A percentile compares a stretch with the other conserved stretches of the same genome.
Evolutionary conservation across 2,797 vertebrate species (phyloP).

Genomic region (Acipenser transmontanus): DNA sequence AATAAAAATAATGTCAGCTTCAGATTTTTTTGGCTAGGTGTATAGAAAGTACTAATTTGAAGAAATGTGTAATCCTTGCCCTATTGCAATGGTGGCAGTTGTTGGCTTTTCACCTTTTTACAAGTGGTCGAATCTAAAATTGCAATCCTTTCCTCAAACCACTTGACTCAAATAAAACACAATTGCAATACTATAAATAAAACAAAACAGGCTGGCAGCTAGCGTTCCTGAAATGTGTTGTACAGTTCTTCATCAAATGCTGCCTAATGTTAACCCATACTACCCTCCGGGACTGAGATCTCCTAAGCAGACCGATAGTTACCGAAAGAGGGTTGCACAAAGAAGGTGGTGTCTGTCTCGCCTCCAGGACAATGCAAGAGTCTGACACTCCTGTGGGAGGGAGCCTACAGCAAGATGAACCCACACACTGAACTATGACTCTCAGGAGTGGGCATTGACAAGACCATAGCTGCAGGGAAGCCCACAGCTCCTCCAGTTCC

Average conservation of each 20-base stretch:
- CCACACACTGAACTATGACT: constrained; percentile 53
- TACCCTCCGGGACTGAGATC: background rate
- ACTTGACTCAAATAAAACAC: background rate
- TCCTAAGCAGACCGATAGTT: constrained; percentile 5
- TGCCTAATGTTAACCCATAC: constrained; percentile 3
- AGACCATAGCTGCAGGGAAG: constrained; percentile 57
- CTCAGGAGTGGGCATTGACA: constrained; percentile 55
- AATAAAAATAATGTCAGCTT: no score
- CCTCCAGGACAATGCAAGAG: constrained; percentile 32
- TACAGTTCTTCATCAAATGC: background rate
- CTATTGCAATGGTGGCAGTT: no score
- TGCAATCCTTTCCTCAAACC: no score
- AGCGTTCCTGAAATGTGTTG: background rate
- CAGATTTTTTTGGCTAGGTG: no score
- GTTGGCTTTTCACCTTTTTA: no score
- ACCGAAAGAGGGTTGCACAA: background rate
- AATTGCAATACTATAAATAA: background rate
- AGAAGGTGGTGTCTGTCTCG: constrained; percentile 22
- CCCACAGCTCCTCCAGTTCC: constrained; percentile 50
- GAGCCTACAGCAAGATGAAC: constrained; percentile 62
- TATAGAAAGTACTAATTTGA: no score
- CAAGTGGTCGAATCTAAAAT: no score
- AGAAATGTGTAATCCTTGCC: no score
- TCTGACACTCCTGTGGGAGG: constrained; percentile 55
- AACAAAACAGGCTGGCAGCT: background rate